phyloP scores from a whole-genome alignment of 2,888 invertebrate species.

The Dyspetes luteomarginatus region DNA sequence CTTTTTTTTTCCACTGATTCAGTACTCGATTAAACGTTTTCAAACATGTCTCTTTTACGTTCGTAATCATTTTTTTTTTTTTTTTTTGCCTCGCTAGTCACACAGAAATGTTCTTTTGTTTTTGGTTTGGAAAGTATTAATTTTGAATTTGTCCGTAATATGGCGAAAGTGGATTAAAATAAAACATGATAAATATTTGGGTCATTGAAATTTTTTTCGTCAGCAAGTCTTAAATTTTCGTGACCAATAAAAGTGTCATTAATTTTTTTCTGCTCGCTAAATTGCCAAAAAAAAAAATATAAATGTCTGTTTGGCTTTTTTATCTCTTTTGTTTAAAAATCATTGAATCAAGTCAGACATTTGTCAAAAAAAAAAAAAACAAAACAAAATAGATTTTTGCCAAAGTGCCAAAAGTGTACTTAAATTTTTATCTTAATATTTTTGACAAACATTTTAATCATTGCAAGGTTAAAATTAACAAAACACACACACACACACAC shows the following conservation, averaged over 20 bases:
- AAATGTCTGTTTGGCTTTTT: too few species aligned
- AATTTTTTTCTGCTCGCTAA: too few species aligned
- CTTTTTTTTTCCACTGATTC: constrained; percentile 7
- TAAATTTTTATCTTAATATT: not conserved
- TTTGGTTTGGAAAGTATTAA: not conserved
- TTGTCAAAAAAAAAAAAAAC: too few species aligned
- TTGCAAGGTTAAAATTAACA: not conserved
- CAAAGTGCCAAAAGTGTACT: not conserved
- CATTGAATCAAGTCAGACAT: too few species aligned
- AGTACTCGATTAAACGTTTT: constrained; percentile 33
- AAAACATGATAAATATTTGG: too few species aligned
- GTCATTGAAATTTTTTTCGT: too few species aligned
- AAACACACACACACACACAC: constrained; percentile 6
- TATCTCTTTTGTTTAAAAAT: too few species aligned
- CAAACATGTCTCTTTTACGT: constrained; percentile 22
- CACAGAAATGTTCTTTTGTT: not conserved
- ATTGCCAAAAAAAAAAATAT: too few species aligned
- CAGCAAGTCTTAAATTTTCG: too few species aligned
- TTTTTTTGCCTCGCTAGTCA: constrained; percentile 10
- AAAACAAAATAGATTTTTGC: not conserved
- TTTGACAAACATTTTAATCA: constrained; percentile 16
- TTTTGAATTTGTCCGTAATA: constrained; percentile 9
- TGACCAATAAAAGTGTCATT: too few species aligned
- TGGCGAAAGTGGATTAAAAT: too few species aligned
- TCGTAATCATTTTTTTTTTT: constrained; percentile 9